Evolutionary conservation across 2,113 vertebrate genomes (phyloP).

Genomic region (Atractosteus spatula): DNA sequence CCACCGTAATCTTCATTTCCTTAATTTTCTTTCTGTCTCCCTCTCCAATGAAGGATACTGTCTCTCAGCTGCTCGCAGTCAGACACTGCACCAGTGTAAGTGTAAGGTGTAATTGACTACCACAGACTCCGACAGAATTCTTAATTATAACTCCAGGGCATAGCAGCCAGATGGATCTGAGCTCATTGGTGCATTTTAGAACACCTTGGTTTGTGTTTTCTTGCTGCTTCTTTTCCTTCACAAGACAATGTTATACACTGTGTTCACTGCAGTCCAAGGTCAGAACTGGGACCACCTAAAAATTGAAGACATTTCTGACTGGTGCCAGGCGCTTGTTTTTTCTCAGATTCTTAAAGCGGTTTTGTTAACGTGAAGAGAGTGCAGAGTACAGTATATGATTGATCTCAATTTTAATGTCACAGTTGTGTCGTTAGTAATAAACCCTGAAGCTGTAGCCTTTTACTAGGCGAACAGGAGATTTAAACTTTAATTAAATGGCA

Average conservation of each 20-base stretch:
- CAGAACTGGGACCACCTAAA: slow-evolving; percentile 2
- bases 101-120: slow-evolving; percentile 71
- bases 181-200: slow-evolving; percentile 49
- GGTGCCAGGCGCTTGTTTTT: no score
- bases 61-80: slow-evolving; percentile 58
- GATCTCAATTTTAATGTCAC: slow-evolving; percentile 9
- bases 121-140: slow-evolving; percentile 64
- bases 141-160: slow-evolving; percentile 73
- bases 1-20: slow-evolving; percentile 64
- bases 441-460: not conserved
- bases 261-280: slow-evolving; percentile 44
- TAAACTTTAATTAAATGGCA: not conserved
- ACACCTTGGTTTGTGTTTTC: slow-evolving; percentile 49
- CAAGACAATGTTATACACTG: slow-evolving; percentile 47
- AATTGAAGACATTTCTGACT: no score
- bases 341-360: no score
- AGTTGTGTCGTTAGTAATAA: not conserved
- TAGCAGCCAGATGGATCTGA: slow-evolving; percentile 46
- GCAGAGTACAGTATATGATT: not conserved
- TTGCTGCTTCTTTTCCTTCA: slow-evolving; percentile 44
- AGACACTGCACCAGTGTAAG: slow-evolving; percentile 54
- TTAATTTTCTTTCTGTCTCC: slow-evolving; percentile 54
- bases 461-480: slow-evolving; percentile 14
- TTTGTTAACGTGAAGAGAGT: not conserved
- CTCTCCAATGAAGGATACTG: slow-evolving; percentile 53